A percentile compares a stretch with the other conserved stretches of the same genome.
phyloP scores from a whole-genome alignment of 2,113 vertebrate species.

The Kryptolebias marmoratus region DNA sequence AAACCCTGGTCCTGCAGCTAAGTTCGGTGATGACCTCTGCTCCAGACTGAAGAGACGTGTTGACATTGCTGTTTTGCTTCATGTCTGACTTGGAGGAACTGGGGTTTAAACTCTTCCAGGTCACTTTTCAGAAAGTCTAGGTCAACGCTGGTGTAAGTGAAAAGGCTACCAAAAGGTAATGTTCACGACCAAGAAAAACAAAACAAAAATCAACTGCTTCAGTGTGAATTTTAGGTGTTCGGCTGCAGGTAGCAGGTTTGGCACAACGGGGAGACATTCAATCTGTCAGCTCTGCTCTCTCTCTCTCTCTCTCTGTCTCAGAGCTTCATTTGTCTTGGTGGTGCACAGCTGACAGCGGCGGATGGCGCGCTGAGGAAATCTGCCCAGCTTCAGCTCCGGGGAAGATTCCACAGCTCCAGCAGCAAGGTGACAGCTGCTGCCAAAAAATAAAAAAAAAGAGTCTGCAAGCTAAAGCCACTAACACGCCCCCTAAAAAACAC shows the following conservation, averaged over 20 bases:
- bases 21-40: too few relatives aligned
- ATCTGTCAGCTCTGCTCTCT: constrained; percentile 58
- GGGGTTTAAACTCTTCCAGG: not conserved
- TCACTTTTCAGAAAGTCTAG: not conserved
- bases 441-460: constrained; percentile 37
- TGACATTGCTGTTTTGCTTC: too few relatives aligned
- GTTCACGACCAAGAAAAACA: constrained; percentile 12
- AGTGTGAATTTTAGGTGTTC: constrained; percentile 31
- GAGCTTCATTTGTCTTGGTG: constrained; percentile 67
- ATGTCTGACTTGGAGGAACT: not conserved
- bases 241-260: constrained; percentile 51
- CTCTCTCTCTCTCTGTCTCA: constrained; percentile 23
- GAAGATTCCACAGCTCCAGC: constrained; percentile 72
- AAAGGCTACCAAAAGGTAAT: constrained; percentile 20
- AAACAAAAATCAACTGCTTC: constrained; percentile 14
- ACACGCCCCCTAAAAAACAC: constrained; percentile 37
- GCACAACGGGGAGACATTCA: constrained; percentile 44
- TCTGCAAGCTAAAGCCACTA: constrained; percentile 42
- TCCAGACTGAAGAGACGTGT: too few relatives aligned
- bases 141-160: not conserved
- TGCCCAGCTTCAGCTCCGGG: constrained; percentile 66
- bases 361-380: constrained; percentile 69
- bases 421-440: constrained; percentile 76
- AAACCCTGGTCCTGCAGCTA: too few relatives aligned
- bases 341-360: constrained; percentile 63